Conservation (phyloP, 2,113 vertebrate species). For the Spilogale gracilis region DNA sequence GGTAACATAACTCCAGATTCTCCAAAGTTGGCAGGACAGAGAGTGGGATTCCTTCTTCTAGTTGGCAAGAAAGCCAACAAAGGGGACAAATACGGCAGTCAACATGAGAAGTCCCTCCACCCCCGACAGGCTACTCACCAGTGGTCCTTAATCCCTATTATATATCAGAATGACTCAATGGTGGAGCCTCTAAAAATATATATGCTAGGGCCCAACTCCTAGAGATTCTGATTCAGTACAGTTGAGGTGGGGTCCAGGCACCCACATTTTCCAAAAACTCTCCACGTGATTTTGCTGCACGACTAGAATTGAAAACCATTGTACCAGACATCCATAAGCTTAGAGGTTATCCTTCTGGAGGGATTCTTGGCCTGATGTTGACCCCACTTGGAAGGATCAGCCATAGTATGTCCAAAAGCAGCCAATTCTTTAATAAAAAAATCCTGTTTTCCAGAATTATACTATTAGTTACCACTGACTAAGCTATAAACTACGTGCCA, state of each 20-base stretch:
- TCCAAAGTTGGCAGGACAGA: background rate
- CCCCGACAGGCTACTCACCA: background rate
- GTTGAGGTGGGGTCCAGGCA: background rate
- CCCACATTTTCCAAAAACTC: background rate
- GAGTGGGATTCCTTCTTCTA: background rate
- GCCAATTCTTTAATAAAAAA: background rate
- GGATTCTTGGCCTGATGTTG: background rate
- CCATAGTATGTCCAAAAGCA: background rate
- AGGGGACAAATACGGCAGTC: background rate
- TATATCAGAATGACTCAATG: background rate
- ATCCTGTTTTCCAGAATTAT: background rate
- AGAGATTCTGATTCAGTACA: background rate
- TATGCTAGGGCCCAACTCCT: background rate
- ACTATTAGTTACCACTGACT: background rate
- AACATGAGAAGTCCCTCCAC: background rate
- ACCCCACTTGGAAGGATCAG: background rate
- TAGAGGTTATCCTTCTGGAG: background rate
- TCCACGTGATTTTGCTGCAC: background rate
- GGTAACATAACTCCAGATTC: background rate
- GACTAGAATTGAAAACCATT: background rate
- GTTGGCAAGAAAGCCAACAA: background rate
- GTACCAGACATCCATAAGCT: background rate
- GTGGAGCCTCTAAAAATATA: background rate
- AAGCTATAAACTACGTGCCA: background rate
- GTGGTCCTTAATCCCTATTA: background rate